These are phyloP conservation scores for Notothenia rossii DNA, from an alignment of 2,113 vertebrate genomes.

Conservation along the genomic window DNA sequence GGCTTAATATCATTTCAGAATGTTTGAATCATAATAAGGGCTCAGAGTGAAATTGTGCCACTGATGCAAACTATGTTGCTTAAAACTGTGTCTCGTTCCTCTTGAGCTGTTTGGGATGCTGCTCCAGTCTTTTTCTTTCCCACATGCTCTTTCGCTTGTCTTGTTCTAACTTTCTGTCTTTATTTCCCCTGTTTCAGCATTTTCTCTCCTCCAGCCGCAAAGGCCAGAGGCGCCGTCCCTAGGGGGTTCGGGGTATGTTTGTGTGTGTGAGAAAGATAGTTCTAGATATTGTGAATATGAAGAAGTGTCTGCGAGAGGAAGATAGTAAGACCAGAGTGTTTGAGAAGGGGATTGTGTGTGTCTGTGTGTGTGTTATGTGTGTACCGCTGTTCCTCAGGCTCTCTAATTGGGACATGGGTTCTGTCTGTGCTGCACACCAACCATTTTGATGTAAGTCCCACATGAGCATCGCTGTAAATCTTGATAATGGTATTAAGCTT, in stretches of 20 bases:
- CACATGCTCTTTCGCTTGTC: conserved; percentile 47
- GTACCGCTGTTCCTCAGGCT: conserved; percentile 48
- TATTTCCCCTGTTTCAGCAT: conserved; percentile 70
- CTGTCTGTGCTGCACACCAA: conserved; percentile 68
- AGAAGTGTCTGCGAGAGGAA: conserved; percentile 67
- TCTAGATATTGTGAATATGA: conserved; percentile 63
- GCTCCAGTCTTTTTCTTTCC: conserved; percentile 31
- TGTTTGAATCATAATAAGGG: conserved; percentile 11
- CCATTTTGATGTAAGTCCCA: conserved; percentile 78
- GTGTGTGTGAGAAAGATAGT: conserved; percentile 5
- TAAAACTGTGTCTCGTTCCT: conserved; percentile 34
- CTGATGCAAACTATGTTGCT: conserved; percentile 13
- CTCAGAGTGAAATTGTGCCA: conserved; percentile 17
- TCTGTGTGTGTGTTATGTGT: conserved; percentile 23
- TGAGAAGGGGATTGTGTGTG: conserved; percentile 56
- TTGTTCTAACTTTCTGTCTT: conserved; percentile 56
- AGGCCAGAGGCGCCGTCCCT: conserved; percentile 64
- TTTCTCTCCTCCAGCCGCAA: conserved; percentile 55
- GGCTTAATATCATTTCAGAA: conserved; percentile 1
- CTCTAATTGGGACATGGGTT: conserved; percentile 81
- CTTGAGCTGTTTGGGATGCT: conserved; percentile 57
- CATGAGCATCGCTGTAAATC: conserved; percentile 81
- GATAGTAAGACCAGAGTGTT: conserved; percentile 61
- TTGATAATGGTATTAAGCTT: conserved; percentile 81
- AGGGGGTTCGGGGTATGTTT: conserved; percentile 23